These are phyloP conservation scores for Aplysina aerophoba DNA, from an alignment of 37 sponge, comb jelly and placozoan species.

Conservation along the genomic window DNA sequence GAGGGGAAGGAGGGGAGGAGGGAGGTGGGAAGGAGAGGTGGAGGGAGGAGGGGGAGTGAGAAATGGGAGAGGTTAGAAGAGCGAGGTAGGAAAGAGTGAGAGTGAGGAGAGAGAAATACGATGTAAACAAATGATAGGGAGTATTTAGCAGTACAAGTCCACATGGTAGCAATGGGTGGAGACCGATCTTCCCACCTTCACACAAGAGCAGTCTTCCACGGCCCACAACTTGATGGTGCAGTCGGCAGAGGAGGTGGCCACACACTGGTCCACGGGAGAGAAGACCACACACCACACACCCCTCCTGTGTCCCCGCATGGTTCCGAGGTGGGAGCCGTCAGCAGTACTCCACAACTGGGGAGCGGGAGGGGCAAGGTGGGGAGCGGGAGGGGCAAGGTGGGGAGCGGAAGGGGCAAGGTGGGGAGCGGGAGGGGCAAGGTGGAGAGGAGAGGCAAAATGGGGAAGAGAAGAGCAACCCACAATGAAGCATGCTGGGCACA, in stretches of 20 bases:
- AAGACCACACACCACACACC: conserved; percentile 95
- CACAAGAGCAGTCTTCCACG: conserved; percentile 76
- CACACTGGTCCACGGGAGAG: conserved; percentile 97
- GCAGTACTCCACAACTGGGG: conserved; percentile 72
- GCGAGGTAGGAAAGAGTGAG: background rate
- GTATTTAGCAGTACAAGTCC: too few relatives aligned
- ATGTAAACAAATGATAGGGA: too few relatives aligned
- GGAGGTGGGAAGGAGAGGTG: too few relatives aligned
- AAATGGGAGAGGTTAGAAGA: background rate
- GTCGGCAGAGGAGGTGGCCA: conserved; percentile 87
- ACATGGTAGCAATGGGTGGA: too few relatives aligned
- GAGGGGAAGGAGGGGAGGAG: background rate
- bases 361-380: background rate
- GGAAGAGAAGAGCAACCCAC: too few relatives aligned
- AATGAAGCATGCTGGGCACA: too few relatives aligned
- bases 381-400: background rate
- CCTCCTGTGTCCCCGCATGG: conserved; percentile 85
- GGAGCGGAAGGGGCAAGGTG: too few relatives aligned
- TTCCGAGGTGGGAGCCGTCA: conserved; percentile 68
- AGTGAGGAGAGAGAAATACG: too few relatives aligned
- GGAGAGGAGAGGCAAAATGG: background rate
- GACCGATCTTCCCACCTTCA: conserved; percentile 35
- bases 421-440: too few relatives aligned
- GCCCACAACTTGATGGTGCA: conserved; percentile 91
- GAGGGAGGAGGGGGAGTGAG: background rate